These are phyloP conservation scores for Ellobium chinense DNA, from an alignment of 2,888 invertebrate species.

Conservation along the genomic window DNA sequence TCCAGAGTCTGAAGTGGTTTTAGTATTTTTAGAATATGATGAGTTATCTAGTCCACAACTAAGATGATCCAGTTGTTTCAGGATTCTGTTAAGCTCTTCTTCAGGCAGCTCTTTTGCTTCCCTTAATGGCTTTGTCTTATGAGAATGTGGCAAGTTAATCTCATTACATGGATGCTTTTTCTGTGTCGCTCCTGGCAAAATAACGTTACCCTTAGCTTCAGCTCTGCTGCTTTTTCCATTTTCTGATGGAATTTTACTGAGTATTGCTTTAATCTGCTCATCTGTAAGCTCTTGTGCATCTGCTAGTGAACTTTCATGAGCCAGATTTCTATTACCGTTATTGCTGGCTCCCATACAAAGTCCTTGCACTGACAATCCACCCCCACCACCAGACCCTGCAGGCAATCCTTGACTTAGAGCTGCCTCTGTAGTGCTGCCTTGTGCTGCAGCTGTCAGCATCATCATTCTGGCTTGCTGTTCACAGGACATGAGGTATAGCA, in stretches of 20 bases:
- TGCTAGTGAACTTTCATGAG: not conserved
- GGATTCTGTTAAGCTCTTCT: not conserved
- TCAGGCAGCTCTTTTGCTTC: not conserved
- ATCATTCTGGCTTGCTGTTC: slow-evolving; percentile 3
- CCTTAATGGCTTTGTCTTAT: not conserved
- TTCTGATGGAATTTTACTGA: not conserved
- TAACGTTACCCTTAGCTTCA: not conserved
- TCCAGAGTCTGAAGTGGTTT: not conserved
- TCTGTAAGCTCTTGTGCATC: not conserved
- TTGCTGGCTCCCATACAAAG: no score
- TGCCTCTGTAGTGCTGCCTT: not conserved
- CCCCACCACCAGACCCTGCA: no score
- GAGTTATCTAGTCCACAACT: no score
- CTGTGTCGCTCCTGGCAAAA: not conserved
- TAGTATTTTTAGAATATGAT: not conserved
- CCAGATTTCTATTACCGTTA: no score
- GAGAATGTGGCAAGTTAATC: not conserved
- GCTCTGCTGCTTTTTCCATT: not conserved
- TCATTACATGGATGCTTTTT: no score
- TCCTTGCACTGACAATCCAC: no score
- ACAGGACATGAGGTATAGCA: not conserved
- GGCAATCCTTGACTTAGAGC: no score
- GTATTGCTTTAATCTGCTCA: slow-evolving; percentile 1
- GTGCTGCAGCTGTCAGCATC: not conserved
- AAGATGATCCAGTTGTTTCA: not conserved